phyloP scores from a whole-genome alignment of 2,888 invertebrate species.

The Parnassius glacialis region DNA sequence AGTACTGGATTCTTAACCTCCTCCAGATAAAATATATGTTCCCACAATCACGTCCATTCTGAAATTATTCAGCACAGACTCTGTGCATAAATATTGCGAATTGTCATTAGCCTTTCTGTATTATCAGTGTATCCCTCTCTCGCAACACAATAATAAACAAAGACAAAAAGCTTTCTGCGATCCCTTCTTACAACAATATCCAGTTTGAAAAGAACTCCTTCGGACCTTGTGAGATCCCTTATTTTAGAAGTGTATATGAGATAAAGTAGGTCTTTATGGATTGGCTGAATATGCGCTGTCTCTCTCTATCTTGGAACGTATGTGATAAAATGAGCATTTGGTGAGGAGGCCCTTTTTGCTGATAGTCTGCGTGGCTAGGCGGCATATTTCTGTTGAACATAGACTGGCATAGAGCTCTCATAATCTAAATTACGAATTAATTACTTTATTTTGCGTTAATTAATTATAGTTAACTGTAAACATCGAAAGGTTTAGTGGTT shows the following conservation, averaged over 20 bases:
- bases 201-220: slow-evolving; percentile 37
- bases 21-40: slow-evolving; percentile 24
- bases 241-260: slow-evolving; percentile 33
- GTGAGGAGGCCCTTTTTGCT: slow-evolving; percentile 77
- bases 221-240: slow-evolving; percentile 27
- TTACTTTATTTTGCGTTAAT: slow-evolving; percentile 2
- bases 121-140: slow-evolving; percentile 45
- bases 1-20: slow-evolving; percentile 12
- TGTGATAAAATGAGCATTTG: slow-evolving; percentile 69
- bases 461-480: neutral
- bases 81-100: slow-evolving; percentile 43
- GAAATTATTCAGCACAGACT: slow-evolving; percentile 37
- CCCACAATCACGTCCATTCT: slow-evolving; percentile 35
- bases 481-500: too few species aligned
- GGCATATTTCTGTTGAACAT: slow-evolving; percentile 69
- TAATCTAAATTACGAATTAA: slow-evolving; percentile 14
- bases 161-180: slow-evolving; percentile 56
- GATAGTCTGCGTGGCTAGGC: slow-evolving; percentile 77
- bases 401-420: slow-evolving; percentile 40
- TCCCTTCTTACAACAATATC: slow-evolving; percentile 37
- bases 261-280: slow-evolving; percentile 31
- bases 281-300: slow-evolving; percentile 40
- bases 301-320: slow-evolving; percentile 63
- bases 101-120: slow-evolving; percentile 41
- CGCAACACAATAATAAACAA: slow-evolving; percentile 56